Evolutionary conservation across 2,888 invertebrate species (phyloP).

Genomic region (Gryllus longicercus): DNA sequence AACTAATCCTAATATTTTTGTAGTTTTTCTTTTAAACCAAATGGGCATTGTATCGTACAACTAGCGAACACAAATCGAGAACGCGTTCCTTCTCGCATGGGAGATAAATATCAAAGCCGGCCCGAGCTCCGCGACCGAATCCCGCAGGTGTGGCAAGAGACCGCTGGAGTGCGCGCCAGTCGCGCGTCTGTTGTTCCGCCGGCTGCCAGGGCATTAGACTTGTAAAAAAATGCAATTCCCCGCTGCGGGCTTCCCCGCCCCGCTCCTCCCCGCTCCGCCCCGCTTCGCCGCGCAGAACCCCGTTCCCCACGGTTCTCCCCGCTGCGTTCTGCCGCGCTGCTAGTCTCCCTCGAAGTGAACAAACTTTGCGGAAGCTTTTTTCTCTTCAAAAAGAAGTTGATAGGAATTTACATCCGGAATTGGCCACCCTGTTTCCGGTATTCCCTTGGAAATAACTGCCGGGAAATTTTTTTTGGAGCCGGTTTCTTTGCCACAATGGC

Average conservation of each 20-base stretch:
- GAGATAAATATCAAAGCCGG: too few species aligned
- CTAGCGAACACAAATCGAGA: too few species aligned
- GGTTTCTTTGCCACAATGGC: not conserved
- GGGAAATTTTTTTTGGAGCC: slow-evolving; percentile 8
- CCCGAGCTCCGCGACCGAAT: not conserved
- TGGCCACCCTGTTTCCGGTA: slow-evolving; percentile 17
- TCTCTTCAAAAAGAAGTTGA: slow-evolving; percentile 8
- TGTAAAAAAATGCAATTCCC: slow-evolving; percentile 17
- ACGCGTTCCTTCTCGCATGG: too few species aligned
- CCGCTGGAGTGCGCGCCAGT: not conserved
- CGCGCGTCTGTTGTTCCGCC: not conserved
- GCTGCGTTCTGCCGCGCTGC: not conserved
- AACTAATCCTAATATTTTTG: too few species aligned
- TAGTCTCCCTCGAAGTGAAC: not conserved
- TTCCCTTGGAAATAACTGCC: not conserved
- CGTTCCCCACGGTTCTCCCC: not conserved
- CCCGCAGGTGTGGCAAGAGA: not conserved
- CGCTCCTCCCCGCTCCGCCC: not conserved
- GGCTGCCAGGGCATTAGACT: slow-evolving; percentile 6
- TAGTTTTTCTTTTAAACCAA: too few species aligned
- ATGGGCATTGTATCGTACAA: too few species aligned
- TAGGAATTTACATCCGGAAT: slow-evolving; percentile 8
- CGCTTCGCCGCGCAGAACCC: not conserved
- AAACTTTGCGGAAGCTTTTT: slow-evolving; percentile 17
- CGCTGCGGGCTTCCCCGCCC: not conserved